Base-by-base conservation (phyloP, 2,797 vertebrate species). In the Anguilla megastoma region DNA sequence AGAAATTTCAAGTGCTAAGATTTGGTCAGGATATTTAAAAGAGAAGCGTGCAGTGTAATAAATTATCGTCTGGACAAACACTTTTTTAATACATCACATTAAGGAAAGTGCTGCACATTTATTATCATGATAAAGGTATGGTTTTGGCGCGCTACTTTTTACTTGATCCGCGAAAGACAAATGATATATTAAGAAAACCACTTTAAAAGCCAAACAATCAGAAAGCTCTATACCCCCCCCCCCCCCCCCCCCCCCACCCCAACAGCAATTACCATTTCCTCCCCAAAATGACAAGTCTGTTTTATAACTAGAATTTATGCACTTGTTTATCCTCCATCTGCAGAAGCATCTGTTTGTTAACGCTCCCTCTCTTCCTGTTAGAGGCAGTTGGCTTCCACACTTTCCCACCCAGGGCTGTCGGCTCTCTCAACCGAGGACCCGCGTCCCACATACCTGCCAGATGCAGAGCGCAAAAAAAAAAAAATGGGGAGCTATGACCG, bases 301-400 rank as follows among this genome's bases (percentile, higher is more conserved):
- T 92, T 94, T 92, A 92, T 92, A 94, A 91, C 92, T 89, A 90
- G 93, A 94, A 94, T 94, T 90, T 92, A 92, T 91, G 91, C 88
- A 91, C 88, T 89, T 90, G 91, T 94, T 95, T 95, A 95, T 93
- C 91, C 90, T 92, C 93, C 94, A 95, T 95, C 94, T 95, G 94
- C 91, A 90, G 88, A 79, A 92, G 93, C 95, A 95, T 95, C 94
- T 95, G 94, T 93, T 95, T 93, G 92, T 92, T 93, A 93, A 93
- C 93, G 90, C 90, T 92, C 87, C 84, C 86, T 58, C 50, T 50
- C 24, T 79, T 69, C 33, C 45, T 85, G 80, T 74, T 90, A 90
- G 66, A 88, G 45, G 79, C 85, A 82, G 54, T 88, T 88, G 85
- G 58, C 88, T 86, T 80, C 58, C 87, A 56, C 87, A 80, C 85